phyloP scores from a whole-genome alignment of 2,888 invertebrate species.

The Barypeithes pellucidus region DNA sequence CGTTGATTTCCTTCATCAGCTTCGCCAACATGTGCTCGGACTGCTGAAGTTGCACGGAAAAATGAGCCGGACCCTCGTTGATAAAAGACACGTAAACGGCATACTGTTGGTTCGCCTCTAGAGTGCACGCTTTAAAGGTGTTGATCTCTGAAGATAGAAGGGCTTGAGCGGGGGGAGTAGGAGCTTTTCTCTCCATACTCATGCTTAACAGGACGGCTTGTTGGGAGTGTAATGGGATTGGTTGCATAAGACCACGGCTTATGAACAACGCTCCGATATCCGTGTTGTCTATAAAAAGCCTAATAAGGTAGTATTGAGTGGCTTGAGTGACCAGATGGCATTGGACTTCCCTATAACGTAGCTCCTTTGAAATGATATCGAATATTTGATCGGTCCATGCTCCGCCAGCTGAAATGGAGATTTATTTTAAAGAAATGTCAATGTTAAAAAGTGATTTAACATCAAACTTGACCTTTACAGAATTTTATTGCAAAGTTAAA shows the following conservation, averaged over 20 bases:
- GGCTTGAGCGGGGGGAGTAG: conserved; percentile 57
- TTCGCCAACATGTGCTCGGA: conserved; percentile 76
- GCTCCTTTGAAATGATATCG: conserved; percentile 67
- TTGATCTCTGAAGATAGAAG: conserved; percentile 70
- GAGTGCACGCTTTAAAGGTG: conserved; percentile 74
- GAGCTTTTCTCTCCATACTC: conserved; percentile 71
- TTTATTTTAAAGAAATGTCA: too few relatives aligned
- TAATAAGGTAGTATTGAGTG: conserved; percentile 69
- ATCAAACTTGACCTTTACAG: too few relatives aligned
- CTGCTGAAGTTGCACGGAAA: conserved; percentile 82
- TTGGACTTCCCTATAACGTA: conserved; percentile 69
- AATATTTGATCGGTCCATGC: conserved; percentile 72
- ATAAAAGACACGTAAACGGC: conserved; percentile 83
- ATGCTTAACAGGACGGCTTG: conserved; percentile 66
- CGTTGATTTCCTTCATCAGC: conserved; percentile 84
- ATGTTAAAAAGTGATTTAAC: too few relatives aligned
- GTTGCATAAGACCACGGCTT: conserved; percentile 70
- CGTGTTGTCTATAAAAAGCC: conserved; percentile 71
- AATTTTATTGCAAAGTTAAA: too few relatives aligned
- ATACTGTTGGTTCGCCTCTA: conserved; percentile 75
- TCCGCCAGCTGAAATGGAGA: conserved; percentile 65
- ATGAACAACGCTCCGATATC: conserved; percentile 67
- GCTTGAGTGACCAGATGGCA: conserved; percentile 65
- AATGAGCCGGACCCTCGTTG: conserved; percentile 85
- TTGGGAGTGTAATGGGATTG: conserved; percentile 71